phyloP scores from a whole-genome alignment of 2,888 invertebrate species.

The Sipha maydis region DNA sequence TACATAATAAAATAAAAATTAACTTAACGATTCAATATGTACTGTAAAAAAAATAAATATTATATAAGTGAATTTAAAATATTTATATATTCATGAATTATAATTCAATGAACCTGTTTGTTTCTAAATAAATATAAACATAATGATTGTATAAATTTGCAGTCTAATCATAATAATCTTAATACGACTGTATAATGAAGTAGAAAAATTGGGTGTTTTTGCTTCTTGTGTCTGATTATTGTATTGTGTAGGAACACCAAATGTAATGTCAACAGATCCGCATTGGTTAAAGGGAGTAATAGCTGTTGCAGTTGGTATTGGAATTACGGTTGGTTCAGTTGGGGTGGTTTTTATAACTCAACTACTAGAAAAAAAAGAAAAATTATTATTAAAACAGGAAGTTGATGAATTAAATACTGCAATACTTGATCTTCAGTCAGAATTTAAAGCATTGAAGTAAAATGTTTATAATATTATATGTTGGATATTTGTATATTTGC shows the following conservation, averaged over 20 bases:
- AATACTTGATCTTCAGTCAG: conserved; percentile 65
- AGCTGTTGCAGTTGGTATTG: conserved; percentile 66
- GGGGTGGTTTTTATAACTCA: conserved; percentile 66
- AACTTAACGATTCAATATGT: neutral
- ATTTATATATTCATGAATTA: conserved; percentile 37
- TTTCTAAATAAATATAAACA: conserved; percentile 7
- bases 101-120: conserved; percentile 17
- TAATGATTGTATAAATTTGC: conserved; percentile 25
- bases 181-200: neutral
- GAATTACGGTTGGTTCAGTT: conserved; percentile 66
- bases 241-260: conserved; percentile 58
- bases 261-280: conserved; percentile 62
- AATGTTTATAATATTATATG: conserved; percentile 37
- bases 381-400: conserved; percentile 65
- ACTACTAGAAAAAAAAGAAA: conserved; percentile 65
- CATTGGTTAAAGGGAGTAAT: conserved; percentile 64
- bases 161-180: neutral
- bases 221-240: conserved; percentile 50
- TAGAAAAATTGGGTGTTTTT: conserved; percentile 20
- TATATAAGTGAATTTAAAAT: neutral
- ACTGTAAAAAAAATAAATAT: neutral
- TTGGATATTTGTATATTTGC: neutral
- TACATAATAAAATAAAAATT: neutral
- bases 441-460: conserved; percentile 65
- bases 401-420: conserved; percentile 65